Percentiles rank a stretch among this genome's conserved stretches.
Evolutionary conservation across 2,797 vertebrate species (phyloP).

Genomic region (Podargus strigoides): DNA sequence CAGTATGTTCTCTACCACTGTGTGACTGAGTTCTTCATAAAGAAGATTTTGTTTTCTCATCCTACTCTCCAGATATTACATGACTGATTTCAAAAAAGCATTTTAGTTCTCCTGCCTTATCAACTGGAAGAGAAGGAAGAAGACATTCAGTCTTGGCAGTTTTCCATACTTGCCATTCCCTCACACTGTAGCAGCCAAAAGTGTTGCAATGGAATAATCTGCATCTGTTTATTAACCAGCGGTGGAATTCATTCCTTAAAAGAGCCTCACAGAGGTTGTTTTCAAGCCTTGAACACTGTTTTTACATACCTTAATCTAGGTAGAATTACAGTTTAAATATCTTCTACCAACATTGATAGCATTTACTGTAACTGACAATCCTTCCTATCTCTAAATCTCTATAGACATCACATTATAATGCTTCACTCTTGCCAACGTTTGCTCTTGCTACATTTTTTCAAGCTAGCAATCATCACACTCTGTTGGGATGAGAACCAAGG

Average conservation of each 20-base stretch:
- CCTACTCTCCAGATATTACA: slow-evolving; percentile 6
- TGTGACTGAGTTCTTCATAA: background rate
- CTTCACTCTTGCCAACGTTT: slow-evolving; percentile 64
- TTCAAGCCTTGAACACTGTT: background rate
- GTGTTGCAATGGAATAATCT: background rate
- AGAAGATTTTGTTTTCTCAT: slow-evolving; percentile 43
- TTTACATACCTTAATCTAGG: slow-evolving; percentile 29
- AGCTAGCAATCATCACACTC: slow-evolving; percentile 65
- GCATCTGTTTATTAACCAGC: background rate
- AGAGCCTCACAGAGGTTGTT: background rate
- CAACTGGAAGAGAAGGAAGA: slow-evolving; percentile 49
- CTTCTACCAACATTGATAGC: slow-evolving; percentile 17
- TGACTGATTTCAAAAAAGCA: slow-evolving; percentile 23
- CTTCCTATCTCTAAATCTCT: slow-evolving; percentile 21
- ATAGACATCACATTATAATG: slow-evolving; percentile 65
- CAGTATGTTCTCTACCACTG: background rate
- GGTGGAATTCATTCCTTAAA: background rate
- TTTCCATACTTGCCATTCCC: slow-evolving; percentile 41
- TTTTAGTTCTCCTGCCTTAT: slow-evolving; percentile 41
- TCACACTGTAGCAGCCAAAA: slow-evolving; percentile 22
- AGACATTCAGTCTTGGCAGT: slow-evolving; percentile 42
- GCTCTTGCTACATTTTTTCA: slow-evolving; percentile 63
- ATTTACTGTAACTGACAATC: slow-evolving; percentile 41
- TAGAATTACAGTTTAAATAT: slow-evolving; percentile 35
- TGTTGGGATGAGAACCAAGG: slow-evolving; percentile 64